These are phyloP conservation scores for Ailurus styani DNA, from an alignment of 2,113 vertebrate species.

Conservation along the genomic window DNA sequence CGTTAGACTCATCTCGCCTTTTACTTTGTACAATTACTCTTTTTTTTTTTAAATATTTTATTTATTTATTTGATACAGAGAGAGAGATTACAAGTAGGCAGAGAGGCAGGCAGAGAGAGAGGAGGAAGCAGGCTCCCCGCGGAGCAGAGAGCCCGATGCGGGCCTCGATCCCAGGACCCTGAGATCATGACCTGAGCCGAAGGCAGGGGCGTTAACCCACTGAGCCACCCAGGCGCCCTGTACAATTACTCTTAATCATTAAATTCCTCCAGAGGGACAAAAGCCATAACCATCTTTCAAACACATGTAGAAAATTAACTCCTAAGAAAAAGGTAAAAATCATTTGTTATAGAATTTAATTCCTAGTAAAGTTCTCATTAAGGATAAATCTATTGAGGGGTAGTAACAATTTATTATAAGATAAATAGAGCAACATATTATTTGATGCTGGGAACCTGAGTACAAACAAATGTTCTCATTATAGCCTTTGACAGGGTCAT, in stretches of 20 bases:
- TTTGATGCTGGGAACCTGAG: neutral
- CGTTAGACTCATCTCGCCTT: neutral
- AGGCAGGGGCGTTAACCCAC: too few relatives aligned
- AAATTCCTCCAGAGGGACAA: neutral
- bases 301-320: neutral
- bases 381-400: neutral
- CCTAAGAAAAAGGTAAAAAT: neutral
- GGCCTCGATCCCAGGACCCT: too few relatives aligned
- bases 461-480: neutral
- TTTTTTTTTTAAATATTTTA: too few relatives aligned
- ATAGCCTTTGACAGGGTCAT: neutral
- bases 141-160: too few relatives aligned
- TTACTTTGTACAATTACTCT: neutral
- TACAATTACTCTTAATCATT: neutral
- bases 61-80: too few relatives aligned
- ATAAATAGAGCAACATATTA: neutral
- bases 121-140: too few relatives aligned
- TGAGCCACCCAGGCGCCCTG: too few relatives aligned
- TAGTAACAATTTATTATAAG: neutral
- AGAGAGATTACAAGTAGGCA: too few relatives aligned
- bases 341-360: neutral
- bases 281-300: neutral
- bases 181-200: too few relatives aligned
- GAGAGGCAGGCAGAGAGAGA: too few relatives aligned
- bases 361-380: neutral